Evolutionary conservation across 2,797 vertebrate genomes (phyloP), one percentile per base, ranked within the genome.

Genomic region (Macropus fuliginosus): DNA sequence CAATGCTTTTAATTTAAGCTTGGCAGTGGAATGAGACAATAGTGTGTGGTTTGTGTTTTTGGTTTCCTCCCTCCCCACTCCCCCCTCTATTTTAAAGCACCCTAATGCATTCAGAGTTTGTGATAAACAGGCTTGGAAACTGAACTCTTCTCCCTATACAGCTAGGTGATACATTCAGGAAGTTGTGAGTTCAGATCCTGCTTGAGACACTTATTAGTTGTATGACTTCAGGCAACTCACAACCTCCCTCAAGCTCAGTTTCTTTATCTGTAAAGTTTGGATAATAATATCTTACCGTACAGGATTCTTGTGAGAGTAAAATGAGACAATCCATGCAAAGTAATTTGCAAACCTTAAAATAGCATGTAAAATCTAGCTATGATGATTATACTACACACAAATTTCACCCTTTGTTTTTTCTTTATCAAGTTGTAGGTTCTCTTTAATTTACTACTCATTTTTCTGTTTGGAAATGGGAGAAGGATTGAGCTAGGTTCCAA

Each of bases 1-100:
- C n/a, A 94, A 55, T 94, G 55, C 4, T 94, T 96, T 92, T 94
- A 81, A 97, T 55, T 96, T 92, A 96, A 96, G 92, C 54, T 89
- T 92, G 66, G 40, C 87, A 93, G 40, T 89, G 40, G 31, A 16
- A 89, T 50, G 18, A n/a, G 74, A 81, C n/a, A 40, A 46, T 81
- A 81, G 9, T 81, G 8, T 81, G 18, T 81, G 74, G 1, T 91
- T 91, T 57, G 28, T 55, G 18, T 74, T 74, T 74, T 74, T 74
- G n/a, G 66, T 40, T 74, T 40, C n/a, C 66, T 74, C 1, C 1
- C 4, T n/a, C 21, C 55, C 55, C 55, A 52, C 55, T 24, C 18
- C n/a, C n/a, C 91, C 89, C 27, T 1, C 29, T 27, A 57, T 29
- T 93, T 56, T 40, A 56, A 81, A 81, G 40, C 9, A 81, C 24